These are phyloP conservation scores for Herpetotheres cachinnans DNA, from an alignment of 2,113 vertebrate genomes.

Conservation along the genomic window DNA sequence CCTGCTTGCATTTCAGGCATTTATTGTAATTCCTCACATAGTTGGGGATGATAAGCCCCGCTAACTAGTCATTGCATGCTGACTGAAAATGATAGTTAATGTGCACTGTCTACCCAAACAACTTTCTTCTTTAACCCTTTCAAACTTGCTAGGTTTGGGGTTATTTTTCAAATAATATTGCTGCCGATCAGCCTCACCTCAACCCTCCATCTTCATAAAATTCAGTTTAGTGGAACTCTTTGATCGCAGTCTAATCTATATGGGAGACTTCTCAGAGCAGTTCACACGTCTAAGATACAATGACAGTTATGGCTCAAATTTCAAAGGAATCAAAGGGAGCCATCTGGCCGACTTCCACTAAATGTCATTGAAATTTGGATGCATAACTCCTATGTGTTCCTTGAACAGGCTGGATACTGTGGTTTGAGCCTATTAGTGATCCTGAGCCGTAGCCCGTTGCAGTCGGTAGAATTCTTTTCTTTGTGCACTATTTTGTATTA, in stretches of 20 bases:
- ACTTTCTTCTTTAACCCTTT: slow-evolving; percentile 39
- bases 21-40: slow-evolving; percentile 60
- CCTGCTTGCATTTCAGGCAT: slow-evolving; percentile 62
- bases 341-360: slow-evolving; percentile 14
- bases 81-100: slow-evolving; percentile 57
- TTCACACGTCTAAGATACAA: slow-evolving; percentile 32
- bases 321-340: slow-evolving; percentile 51
- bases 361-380: slow-evolving; percentile 47
- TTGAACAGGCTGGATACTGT: neutral
- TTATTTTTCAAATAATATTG: slow-evolving; percentile 22
- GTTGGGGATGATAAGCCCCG: slow-evolving; percentile 59
- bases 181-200: slow-evolving; percentile 26
- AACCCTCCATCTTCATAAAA: slow-evolving; percentile 53
- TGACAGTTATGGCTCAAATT: slow-evolving; percentile 49
- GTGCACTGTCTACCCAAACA: slow-evolving; percentile 34
- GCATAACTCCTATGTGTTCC: neutral
- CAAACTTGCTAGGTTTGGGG: neutral
- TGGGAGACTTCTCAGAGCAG: slow-evolving; percentile 33
- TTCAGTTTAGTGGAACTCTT: slow-evolving; percentile 12
- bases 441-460: neutral
- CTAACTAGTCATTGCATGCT: slow-evolving; percentile 56
- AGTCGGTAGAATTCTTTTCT: neutral
- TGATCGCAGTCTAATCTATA: slow-evolving; percentile 33
- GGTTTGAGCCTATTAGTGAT: neutral
- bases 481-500: neutral